phyloP scores from a whole-genome alignment of 1,140 invertebrate genomes.

The Triops cancriformis region DNA sequence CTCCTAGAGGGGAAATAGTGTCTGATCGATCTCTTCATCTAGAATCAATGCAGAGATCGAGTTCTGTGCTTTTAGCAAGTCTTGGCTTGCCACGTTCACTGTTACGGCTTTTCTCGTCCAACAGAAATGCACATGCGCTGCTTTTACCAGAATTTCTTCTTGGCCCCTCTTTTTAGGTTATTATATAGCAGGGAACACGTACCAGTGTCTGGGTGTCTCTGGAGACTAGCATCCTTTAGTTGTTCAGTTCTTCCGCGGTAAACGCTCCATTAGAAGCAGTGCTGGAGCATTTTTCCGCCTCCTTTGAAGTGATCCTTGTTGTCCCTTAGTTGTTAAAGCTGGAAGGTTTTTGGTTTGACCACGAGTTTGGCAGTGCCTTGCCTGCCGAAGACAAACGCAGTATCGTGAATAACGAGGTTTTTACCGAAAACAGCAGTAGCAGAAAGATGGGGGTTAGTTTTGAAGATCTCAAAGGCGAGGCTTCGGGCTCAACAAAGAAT shows the following conservation, averaged over 20 bases:
- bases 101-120: not conserved
- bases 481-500: not conserved
- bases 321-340: not conserved
- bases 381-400: not conserved
- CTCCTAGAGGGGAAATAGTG: no score
- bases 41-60: conserved; percentile 1
- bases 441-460: not conserved
- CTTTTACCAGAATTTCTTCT: not conserved
- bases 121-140: not conserved
- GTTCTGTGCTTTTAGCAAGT: not conserved
- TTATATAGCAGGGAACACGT: not conserved
- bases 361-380: not conserved
- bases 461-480: not conserved
- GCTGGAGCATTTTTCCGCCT: not conserved
- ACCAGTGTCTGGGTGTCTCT: not conserved
- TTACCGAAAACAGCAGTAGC: not conserved
- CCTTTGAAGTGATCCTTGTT: not conserved
- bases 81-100: not conserved
- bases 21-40: not conserved
- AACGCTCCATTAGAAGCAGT: not conserved
- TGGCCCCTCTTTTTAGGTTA: not conserved
- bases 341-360: conserved; percentile 13
- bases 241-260: not conserved
- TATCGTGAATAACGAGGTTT: not conserved
- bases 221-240: not conserved